Conservation (phyloP, 2,113 vertebrate genomes). For the Pelecanus crispus region DNA sequence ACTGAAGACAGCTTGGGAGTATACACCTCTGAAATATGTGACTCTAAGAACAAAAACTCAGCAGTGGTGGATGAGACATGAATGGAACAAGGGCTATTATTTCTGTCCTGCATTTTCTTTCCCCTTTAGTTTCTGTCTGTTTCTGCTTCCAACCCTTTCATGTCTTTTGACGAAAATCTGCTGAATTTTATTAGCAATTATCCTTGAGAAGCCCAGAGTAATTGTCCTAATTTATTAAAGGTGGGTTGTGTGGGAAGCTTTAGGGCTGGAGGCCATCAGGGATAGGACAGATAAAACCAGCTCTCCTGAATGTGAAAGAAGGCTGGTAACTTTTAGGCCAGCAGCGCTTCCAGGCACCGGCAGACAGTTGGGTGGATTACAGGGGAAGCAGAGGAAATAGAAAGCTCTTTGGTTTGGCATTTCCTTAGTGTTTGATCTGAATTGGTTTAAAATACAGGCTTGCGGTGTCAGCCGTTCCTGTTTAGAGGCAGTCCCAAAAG, state of each 20-base stretch:
- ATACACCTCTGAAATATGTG: conserved; percentile 33
- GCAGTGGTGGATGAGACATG: conserved; percentile 8
- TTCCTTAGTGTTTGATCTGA: conserved; percentile 59
- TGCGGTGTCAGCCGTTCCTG: neutral
- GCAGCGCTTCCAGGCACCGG: neutral
- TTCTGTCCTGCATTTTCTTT: conserved; percentile 37
- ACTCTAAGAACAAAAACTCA: conserved; percentile 43
- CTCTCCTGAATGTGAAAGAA: neutral
- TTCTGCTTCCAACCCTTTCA: conserved; percentile 16
- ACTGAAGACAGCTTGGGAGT: neutral
- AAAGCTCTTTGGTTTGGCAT: conserved; percentile 48
- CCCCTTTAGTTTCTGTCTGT: conserved; percentile 19
- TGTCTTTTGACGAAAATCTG: conserved; percentile 33
- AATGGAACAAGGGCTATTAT: conserved; percentile 42
- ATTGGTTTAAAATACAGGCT: conserved; percentile 47
- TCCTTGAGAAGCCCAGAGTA: neutral
- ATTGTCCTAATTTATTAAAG: conserved; percentile 45
- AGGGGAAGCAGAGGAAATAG: conserved; percentile 50
- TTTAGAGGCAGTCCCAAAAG: neutral
- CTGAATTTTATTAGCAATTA: conserved; percentile 39
- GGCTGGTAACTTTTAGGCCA: neutral
- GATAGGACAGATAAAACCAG: neutral
- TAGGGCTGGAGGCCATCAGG: neutral
- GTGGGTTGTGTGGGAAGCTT: conserved; percentile 5
- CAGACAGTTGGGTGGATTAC: conserved; percentile 25